Conservation (phyloP, 2,888 invertebrate genomes). For the Alentia gelatinosa region DNA sequence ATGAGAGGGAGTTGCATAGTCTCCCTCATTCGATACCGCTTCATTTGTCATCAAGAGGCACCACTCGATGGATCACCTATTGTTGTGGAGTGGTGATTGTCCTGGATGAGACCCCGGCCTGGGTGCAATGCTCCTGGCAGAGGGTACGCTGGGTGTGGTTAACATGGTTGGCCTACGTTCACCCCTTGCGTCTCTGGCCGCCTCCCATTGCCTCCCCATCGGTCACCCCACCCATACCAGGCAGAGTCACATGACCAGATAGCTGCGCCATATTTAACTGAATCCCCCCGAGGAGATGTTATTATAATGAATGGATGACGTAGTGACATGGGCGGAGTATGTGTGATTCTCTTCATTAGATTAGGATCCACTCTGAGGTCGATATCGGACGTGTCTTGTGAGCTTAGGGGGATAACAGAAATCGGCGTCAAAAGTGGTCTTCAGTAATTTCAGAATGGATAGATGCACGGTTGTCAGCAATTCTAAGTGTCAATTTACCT, state of each 20-base stretch:
- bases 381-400: neutral
- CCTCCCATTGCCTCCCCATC: neutral
- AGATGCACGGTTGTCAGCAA: too few species aligned
- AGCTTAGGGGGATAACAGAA: too few species aligned
- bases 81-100: neutral
- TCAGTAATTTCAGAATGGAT: too few species aligned
- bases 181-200: neutral
- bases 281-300: neutral
- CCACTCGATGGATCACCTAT: neutral
- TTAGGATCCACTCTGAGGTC: neutral
- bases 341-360: neutral
- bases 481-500: too few species aligned
- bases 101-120: neutral
- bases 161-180: neutral
- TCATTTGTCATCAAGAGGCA: neutral
- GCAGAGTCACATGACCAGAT: neutral
- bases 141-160: too few species aligned
- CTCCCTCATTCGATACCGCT: neutral
- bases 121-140: too few species aligned
- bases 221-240: neutral
- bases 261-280: neutral
- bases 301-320: neutral
- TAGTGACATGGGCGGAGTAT: neutral
- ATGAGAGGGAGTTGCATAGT: neutral
- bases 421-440: too few species aligned